Percentiles rank a stretch among this genome's conserved stretches.
Evolutionary conservation across 2,113 vertebrate species (phyloP).

Genomic region (Protomyctophum bolini): DNA sequence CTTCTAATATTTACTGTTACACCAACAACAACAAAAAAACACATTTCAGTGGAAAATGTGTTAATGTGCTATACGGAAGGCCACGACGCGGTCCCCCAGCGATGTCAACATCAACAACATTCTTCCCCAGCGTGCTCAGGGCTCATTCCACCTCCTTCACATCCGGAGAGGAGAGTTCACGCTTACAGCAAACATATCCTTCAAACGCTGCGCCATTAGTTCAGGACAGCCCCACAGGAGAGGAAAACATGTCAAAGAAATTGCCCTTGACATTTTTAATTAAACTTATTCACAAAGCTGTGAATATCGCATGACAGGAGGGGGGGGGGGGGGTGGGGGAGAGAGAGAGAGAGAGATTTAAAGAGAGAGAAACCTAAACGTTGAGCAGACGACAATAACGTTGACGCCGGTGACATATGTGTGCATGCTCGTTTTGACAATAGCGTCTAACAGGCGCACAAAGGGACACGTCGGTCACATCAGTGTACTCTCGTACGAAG

Average conservation of each 20-base stretch:
- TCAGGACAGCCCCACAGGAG: slow-evolving; percentile 3
- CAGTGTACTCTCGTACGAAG: no score
- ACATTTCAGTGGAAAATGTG: background rate
- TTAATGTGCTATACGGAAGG: background rate
- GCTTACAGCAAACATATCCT: slow-evolving; percentile 27
- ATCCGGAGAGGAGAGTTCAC: slow-evolving; percentile 36
- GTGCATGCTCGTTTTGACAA: no score
- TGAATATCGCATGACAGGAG: slow-evolving; percentile 32
- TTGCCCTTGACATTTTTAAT: slow-evolving; percentile 60
- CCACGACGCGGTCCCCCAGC: slow-evolving; percentile 6
- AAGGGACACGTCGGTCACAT: no score
- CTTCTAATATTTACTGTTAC: background rate
- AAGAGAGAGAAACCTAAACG: background rate
- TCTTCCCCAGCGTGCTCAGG: background rate
- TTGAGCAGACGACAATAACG: slow-evolving; percentile 9
- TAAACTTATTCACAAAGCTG: slow-evolving; percentile 52
- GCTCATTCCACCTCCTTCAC: background rate
- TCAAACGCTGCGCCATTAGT: slow-evolving; percentile 7
- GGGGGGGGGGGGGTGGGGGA: background rate
- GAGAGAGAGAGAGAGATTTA: background rate
- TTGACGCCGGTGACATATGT: background rate
- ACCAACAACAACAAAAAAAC: background rate
- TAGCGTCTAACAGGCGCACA: no score
- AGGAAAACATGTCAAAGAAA: slow-evolving; percentile 45
- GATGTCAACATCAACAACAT: background rate